phyloP scores from a whole-genome alignment of 2,888 invertebrate species.

The Cloeon dipterum region DNA sequence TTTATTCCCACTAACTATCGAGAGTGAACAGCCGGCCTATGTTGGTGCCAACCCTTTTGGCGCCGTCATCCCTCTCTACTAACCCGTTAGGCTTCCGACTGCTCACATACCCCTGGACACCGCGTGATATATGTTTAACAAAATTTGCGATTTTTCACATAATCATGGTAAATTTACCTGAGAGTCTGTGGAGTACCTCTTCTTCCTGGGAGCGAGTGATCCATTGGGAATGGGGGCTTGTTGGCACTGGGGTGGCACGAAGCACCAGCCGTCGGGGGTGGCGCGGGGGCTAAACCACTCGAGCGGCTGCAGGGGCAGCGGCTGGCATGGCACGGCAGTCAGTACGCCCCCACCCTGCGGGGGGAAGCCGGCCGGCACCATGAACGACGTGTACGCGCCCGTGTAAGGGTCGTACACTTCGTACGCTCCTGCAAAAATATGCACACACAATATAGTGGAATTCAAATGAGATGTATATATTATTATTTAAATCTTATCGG shows the following conservation, averaged over 20 bases:
- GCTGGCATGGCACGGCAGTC: constrained; percentile 20
- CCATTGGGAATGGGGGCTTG: constrained; percentile 12
- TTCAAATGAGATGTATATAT: too few species aligned
- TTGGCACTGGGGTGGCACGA: constrained; percentile 7
- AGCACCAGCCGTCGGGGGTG: constrained; percentile 10
- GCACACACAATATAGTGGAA: too few species aligned
- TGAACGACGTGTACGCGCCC: constrained; percentile 15
- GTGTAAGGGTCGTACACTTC: constrained; percentile 15
- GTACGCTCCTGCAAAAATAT: constrained; percentile 11
- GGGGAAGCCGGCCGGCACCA: constrained; percentile 16
- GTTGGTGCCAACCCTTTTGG: too few species aligned
- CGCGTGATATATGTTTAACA: too few species aligned
- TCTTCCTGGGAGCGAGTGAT: constrained; percentile 14
- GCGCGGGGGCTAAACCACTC: constrained; percentile 22
- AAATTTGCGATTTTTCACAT: too few species aligned
- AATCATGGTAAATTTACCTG: constrained; percentile 12
- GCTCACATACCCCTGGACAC: too few species aligned
- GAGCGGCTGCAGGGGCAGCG: constrained; percentile 22
- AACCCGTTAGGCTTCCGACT: too few species aligned
- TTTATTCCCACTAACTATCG: too few species aligned
- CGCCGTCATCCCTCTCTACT: too few species aligned
- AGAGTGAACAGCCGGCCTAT: too few species aligned
- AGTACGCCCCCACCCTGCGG: constrained; percentile 12
- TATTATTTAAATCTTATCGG: too few species aligned
- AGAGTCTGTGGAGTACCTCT: constrained; percentile 13